Evolutionary conservation across 2,888 invertebrate genomes (phyloP).

Genomic region (Zygogramma bicolorata): DNA sequence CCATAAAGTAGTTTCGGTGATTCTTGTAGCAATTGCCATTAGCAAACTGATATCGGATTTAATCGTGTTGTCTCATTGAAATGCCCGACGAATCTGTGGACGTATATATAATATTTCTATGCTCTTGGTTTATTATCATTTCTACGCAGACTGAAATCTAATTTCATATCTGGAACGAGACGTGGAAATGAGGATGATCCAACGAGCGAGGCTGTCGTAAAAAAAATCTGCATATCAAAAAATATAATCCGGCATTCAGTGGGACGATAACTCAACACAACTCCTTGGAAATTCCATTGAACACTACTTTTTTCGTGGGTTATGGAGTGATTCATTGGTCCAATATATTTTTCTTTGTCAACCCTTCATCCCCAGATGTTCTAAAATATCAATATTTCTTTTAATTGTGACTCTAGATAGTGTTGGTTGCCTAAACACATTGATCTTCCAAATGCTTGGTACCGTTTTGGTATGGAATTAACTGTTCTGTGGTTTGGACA

Average conservation of each 20-base stretch:
- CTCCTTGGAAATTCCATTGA: too few relatives aligned
- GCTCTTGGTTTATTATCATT: slow-evolving; percentile 1
- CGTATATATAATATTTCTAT: slow-evolving; percentile 15
- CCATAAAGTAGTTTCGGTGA: background rate
- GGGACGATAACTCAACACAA: background rate
- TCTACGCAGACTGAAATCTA: slow-evolving; percentile 6
- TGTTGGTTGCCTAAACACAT: too few relatives aligned
- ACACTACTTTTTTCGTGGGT: too few relatives aligned
- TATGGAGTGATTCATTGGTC: too few relatives aligned
- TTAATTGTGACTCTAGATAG: too few relatives aligned
- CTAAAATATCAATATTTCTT: too few relatives aligned
- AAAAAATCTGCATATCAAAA: background rate
- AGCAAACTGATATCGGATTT: background rate
- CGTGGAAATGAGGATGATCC: background rate
- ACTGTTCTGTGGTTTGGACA: too few relatives aligned
- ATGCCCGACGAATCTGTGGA: background rate
- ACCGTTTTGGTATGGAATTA: too few relatives aligned
- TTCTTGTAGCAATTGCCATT: background rate
- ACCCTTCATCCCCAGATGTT: too few relatives aligned
- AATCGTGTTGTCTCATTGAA: background rate
- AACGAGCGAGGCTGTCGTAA: background rate
- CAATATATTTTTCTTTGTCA: too few relatives aligned
- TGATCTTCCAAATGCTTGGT: too few relatives aligned
- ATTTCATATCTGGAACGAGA: slow-evolving; percentile 15
- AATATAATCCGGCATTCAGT: background rate